phyloP scores from a whole-genome alignment of 2,888 invertebrate genomes.

The Stegana nigrithorax region DNA sequence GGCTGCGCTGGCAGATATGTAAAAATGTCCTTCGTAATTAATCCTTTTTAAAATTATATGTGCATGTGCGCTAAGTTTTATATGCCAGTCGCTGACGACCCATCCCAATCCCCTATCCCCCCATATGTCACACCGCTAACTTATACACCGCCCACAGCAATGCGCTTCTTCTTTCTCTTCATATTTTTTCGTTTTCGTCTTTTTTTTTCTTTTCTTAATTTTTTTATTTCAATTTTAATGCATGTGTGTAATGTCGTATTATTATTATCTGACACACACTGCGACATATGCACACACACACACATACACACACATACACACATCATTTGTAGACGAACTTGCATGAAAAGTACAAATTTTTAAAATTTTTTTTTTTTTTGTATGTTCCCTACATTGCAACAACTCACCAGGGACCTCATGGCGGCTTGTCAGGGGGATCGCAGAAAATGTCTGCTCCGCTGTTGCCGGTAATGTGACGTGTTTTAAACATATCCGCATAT shows the following conservation, averaged over 20 bases:
- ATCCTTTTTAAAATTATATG: slow-evolving; percentile 16
- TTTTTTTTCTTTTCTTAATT: neutral
- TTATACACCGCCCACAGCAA: neutral
- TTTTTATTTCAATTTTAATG: neutral
- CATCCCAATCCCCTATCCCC: too few species aligned
- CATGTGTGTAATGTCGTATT: neutral
- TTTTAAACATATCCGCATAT: too few species aligned
- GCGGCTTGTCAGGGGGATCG: too few species aligned
- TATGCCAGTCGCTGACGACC: slow-evolving; percentile 2
- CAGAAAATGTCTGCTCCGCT: too few species aligned
- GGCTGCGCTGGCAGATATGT: neutral
- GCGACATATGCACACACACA: neutral
- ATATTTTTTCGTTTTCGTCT: neutral
- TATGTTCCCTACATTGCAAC: neutral
- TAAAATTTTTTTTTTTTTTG: slow-evolving; percentile 17
- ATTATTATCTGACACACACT: slow-evolving; percentile 12
- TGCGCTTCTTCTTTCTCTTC: neutral
- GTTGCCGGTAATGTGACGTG: too few species aligned
- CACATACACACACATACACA: neutral
- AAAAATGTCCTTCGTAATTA: slow-evolving; percentile 19
- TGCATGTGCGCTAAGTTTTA: slow-evolving; percentile 8
- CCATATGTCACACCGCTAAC: too few species aligned
- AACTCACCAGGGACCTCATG: too few species aligned
- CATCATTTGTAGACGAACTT: neutral
- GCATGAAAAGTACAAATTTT: neutral